phyloP scores from a whole-genome alignment of 2,888 invertebrate genomes.

The Prenolepis imparis region DNA sequence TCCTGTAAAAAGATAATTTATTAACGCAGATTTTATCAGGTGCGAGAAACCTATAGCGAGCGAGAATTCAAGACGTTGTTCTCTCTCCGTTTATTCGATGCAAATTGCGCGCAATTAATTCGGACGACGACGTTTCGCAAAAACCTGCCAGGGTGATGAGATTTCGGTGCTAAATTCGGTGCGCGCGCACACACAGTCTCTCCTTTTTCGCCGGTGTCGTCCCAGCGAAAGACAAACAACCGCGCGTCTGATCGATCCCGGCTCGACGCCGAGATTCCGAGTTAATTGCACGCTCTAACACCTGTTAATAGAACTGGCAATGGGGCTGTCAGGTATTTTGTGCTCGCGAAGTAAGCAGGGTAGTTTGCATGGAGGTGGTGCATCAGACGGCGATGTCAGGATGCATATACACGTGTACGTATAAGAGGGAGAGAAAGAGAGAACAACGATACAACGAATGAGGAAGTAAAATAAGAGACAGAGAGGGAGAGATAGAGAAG shows the following conservation, averaged over 20 bases:
- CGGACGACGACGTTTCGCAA: conserved; percentile 26
- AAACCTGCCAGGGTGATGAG: conserved; percentile 25
- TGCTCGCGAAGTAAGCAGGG: conserved; percentile 80
- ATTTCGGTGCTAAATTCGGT: conserved; percentile 2
- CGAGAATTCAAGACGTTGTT: background rate
- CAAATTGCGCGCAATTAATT: conserved; percentile 38
- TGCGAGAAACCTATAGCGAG: conserved; percentile 2
- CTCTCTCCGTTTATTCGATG: conserved; percentile 6
- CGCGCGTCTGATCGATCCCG: conserved; percentile 62
- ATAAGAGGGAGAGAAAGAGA: conserved; percentile 60
- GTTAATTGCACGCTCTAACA: conserved; percentile 82
- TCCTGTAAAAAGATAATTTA: background rate
- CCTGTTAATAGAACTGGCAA: conserved; percentile 82
- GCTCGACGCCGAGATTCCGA: conserved; percentile 70
- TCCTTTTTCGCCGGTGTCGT: conserved; percentile 25
- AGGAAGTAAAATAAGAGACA: conserved; percentile 55
- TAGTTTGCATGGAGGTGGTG: conserved; percentile 69
- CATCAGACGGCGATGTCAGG: conserved; percentile 80
- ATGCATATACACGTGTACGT: conserved; percentile 60
- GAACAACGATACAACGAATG: conserved; percentile 5
- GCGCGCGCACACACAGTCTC: background rate
- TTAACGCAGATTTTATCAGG: background rate
- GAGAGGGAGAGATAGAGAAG: conserved; percentile 13
- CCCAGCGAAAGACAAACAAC: conserved; percentile 47
- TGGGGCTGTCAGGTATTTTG: conserved; percentile 82